Evolutionary conservation across 2,797 vertebrate species (phyloP).

Genomic region (Trichosurus vulpecula): DNA sequence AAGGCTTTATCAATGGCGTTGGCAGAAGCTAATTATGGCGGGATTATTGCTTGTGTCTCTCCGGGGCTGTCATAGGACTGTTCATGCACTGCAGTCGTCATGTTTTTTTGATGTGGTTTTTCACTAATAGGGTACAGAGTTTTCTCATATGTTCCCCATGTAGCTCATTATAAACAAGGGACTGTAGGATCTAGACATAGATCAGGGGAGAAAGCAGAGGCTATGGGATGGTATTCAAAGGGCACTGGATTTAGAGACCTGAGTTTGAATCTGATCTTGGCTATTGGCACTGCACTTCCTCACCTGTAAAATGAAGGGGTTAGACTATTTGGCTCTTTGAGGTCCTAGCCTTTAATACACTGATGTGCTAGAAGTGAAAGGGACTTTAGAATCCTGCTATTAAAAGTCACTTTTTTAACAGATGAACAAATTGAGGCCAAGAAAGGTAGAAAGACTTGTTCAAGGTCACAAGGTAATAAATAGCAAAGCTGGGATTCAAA

Average conservation of each 20-base stretch:
- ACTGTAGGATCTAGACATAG: not conserved
- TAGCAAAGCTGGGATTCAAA: not conserved
- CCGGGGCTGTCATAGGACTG: not conserved
- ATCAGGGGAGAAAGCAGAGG: not conserved
- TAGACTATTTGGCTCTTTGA: not conserved
- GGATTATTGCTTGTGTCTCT: not conserved
- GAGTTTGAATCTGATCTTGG: not conserved
- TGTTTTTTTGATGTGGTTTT: not conserved
- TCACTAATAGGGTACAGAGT: not conserved
- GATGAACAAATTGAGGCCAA: not conserved
- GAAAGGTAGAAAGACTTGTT: not conserved
- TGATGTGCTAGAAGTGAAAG: not conserved
- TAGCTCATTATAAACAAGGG: not conserved
- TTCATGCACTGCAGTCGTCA: not conserved
- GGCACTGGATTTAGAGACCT: not conserved
- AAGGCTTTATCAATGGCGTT: not conserved
- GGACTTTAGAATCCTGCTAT: not conserved
- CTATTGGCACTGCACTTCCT: not conserved
- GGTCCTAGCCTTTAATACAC: not conserved
- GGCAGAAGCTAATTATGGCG: not conserved
- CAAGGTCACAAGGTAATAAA: not conserved
- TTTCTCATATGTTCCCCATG: not conserved
- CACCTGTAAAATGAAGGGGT: not conserved
- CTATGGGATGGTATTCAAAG: not conserved
- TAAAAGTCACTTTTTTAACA: not conserved